Evolutionary conservation across 2,113 vertebrate species (phyloP).

Genomic region (Dipodomys stephensi): DNA sequence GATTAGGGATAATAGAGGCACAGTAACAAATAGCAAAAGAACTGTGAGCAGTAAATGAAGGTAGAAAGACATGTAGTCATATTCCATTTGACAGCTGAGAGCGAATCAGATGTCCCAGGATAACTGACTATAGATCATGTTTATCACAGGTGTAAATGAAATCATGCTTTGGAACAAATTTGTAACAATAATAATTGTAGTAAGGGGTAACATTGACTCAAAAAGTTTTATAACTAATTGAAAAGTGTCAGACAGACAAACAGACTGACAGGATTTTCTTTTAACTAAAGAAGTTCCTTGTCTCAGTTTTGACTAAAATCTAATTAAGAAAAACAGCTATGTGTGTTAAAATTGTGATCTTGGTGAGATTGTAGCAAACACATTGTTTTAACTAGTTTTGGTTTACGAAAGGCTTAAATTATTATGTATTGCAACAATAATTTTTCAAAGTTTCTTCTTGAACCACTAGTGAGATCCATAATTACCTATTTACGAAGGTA

Average conservation of each 20-base stretch:
- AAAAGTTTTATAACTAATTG: not conserved
- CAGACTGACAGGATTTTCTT: not conserved
- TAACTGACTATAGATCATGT: not conserved
- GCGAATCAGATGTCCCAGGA: not conserved
- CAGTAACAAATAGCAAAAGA: constrained; percentile 1
- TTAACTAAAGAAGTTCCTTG: not conserved
- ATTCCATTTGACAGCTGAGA: not conserved
- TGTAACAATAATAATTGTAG: not conserved
- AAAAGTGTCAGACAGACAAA: not conserved
- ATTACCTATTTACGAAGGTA: constrained; percentile 10
- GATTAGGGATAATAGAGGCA: constrained; percentile 2
- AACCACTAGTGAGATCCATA: not conserved
- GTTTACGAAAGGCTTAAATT: constrained; percentile 10
- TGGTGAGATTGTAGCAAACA: not conserved
- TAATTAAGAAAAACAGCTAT: constrained; percentile 18
- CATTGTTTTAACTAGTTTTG: not conserved
- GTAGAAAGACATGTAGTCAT: not conserved
- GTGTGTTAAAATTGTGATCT: not conserved
- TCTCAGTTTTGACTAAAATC: not conserved
- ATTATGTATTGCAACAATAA: not conserved
- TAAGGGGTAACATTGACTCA: not conserved
- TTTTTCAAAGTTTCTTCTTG: not conserved
- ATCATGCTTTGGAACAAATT: not conserved
- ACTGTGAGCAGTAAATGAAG: not conserved
- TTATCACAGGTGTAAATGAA: not conserved